A percentile compares a stretch with the other conserved stretches of the same genome.
Evolutionary conservation across 2,797 vertebrate species (phyloP).

Genomic region (Pygocentrus nattereri): DNA sequence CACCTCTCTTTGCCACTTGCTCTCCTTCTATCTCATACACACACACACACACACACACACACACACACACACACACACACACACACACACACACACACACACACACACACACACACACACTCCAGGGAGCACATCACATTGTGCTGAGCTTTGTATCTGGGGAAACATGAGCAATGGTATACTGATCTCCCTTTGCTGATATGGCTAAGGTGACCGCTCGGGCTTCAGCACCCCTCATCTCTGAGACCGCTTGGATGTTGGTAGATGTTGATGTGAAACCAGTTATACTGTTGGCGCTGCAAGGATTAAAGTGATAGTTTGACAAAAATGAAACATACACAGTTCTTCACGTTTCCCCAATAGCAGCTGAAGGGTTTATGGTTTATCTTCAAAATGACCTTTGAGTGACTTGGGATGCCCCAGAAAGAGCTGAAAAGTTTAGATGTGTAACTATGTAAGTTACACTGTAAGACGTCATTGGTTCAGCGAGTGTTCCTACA

Average conservation of each 20-base stretch:
- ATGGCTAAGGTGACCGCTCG: constrained; percentile 33
- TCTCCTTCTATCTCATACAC: neutral
- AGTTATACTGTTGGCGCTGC: neutral
- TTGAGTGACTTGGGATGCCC: no score
- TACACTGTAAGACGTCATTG: no score
- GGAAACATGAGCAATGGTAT: constrained; percentile 64
- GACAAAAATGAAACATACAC: neutral
- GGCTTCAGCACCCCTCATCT: neutral
- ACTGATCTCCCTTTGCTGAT: constrained; percentile 67
- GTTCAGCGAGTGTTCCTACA: no score
- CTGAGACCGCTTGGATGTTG: neutral
- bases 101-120: no score
- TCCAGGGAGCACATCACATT: constrained; percentile 51
- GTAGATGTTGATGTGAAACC: neutral
- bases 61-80: no score
- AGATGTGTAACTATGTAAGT: no score
- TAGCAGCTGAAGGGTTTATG: no score
- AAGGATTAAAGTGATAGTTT: neutral
- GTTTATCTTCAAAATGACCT: no score
- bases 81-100: neutral
- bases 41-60: neutral
- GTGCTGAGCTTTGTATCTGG: constrained; percentile 55
- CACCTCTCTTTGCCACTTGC: neutral
- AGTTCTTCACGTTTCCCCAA: neutral
- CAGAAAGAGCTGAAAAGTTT: no score